Evolutionary conservation across 2,797 vertebrate genomes (phyloP).

Genomic region (Eleutherodactylus coqui): DNA sequence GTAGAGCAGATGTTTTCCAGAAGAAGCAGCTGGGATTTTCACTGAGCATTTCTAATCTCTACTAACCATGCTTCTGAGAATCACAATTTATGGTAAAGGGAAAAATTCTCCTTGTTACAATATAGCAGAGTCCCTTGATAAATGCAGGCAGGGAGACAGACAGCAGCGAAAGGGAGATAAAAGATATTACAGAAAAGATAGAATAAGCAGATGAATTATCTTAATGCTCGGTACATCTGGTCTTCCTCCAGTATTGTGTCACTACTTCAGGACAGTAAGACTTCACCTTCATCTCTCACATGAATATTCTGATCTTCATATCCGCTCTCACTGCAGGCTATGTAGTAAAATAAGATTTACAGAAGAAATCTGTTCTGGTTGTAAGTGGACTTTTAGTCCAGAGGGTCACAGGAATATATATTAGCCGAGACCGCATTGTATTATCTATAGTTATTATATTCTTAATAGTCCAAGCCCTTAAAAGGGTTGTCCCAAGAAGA

Average conservation of each 20-base stretch:
- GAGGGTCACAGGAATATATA: background rate
- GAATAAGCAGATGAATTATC: slow-evolving; percentile 59
- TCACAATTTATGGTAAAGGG: slow-evolving; percentile 39
- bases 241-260: slow-evolving; percentile 48
- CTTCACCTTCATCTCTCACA: slow-evolving; percentile 40
- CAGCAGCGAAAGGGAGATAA: slow-evolving; percentile 59
- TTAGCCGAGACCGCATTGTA: background rate
- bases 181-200: slow-evolving; percentile 58
- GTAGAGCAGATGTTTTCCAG: slow-evolving; percentile 32
- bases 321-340: background rate
- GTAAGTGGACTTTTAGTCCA: background rate
- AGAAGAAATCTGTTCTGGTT: background rate
- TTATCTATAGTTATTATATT: background rate
- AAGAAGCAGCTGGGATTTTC: slow-evolving; percentile 25
- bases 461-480: background rate
- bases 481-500: too few species aligned
- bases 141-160: slow-evolving; percentile 57
- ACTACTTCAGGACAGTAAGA: slow-evolving; percentile 28
- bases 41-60: slow-evolving; percentile 13
- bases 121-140: slow-evolving; percentile 42
- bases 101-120: slow-evolving; percentile 37
- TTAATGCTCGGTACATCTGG: slow-evolving; percentile 55
- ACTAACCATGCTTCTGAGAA: slow-evolving; percentile 28
- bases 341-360: slow-evolving; percentile 4
- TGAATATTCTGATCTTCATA: slow-evolving; percentile 17